Evolutionary conservation across 2,113 vertebrate genomes (phyloP).

Genomic region (Lophius piscatorius): DNA sequence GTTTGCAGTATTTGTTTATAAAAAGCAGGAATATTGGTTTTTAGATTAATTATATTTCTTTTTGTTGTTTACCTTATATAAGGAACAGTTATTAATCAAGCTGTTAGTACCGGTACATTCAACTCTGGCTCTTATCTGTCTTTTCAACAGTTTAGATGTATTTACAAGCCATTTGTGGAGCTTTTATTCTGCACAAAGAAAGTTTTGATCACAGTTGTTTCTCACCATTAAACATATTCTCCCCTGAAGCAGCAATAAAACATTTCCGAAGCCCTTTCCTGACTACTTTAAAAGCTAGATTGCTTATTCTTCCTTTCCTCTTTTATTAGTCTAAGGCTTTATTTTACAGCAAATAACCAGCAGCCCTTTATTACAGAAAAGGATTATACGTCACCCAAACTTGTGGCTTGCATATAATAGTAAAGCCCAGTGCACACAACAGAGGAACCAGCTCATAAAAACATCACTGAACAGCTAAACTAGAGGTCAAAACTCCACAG

Average conservation of each 20-base stretch:
- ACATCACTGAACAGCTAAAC: not conserved
- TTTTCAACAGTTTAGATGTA: conserved; percentile 22
- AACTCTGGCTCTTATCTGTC: conserved; percentile 7
- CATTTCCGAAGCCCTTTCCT: not conserved
- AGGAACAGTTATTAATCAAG: not conserved
- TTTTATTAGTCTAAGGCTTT: not conserved
- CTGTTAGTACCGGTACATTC: conserved; percentile 13
- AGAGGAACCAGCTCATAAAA: conserved; percentile 13
- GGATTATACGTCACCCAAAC: not conserved
- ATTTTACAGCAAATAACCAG: conserved; percentile 9
- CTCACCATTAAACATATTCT: not conserved
- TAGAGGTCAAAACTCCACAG: conserved; percentile 24
- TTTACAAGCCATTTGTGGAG: conserved; percentile 12
- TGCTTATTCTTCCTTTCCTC: conserved; percentile 1
- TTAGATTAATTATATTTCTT: not conserved
- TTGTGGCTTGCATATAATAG: not conserved
- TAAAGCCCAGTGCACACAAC: not conserved
- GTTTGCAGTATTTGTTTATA: conserved; percentile 10
- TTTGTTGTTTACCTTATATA: not conserved
- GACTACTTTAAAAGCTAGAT: conserved; percentile 23
- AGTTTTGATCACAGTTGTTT: conserved; percentile 32
- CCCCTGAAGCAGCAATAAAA: conserved; percentile 11
- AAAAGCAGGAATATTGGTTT: not conserved
- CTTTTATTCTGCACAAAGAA: conserved; percentile 28
- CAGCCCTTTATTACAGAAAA: not conserved